These are phyloP conservation scores for Cephus pulcher DNA, from an alignment of 2,888 invertebrate species.

Conservation along the genomic window DNA sequence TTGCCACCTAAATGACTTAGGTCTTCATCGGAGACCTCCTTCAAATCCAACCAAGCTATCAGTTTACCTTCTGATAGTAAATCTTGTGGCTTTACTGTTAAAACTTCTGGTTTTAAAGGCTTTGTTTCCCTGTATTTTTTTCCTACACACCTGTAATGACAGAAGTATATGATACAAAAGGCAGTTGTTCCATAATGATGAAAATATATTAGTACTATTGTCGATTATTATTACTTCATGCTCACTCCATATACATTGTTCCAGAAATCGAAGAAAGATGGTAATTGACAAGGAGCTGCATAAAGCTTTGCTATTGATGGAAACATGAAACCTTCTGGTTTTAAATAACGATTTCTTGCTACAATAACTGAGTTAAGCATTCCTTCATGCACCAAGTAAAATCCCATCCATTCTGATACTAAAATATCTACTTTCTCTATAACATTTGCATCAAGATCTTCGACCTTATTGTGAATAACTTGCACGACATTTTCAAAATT, in stretches of 20 bases:
- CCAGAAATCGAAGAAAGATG: constrained; percentile 81
- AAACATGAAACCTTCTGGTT: constrained; percentile 78
- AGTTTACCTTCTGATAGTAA: constrained; percentile 75
- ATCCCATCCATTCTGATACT: constrained; percentile 98
- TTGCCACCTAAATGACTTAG: constrained; percentile 72
- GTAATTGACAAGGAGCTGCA: constrained; percentile 73
- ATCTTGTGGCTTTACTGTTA: constrained; percentile 69
- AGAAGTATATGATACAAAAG: too few relatives aligned
- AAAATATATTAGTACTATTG: constrained; percentile 8
- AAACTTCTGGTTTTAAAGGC: constrained; percentile 76
- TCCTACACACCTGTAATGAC: constrained; percentile 67
- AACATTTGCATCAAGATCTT: constrained; percentile 78
- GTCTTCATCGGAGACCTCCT: constrained; percentile 72
- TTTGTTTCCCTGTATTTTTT: constrained; percentile 74
- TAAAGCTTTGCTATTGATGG: constrained; percentile 80
- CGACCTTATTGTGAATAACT: constrained; percentile 81
- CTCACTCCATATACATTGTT: constrained; percentile 82
- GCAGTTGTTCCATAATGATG: neutral
- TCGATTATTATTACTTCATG: constrained; percentile 69
- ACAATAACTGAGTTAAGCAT: constrained; percentile 92
- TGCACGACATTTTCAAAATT: constrained; percentile 75
- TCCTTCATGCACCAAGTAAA: constrained; percentile 93
- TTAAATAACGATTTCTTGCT: constrained; percentile 85
- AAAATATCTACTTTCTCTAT: constrained; percentile 85
- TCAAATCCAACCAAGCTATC: constrained; percentile 77